A percentile compares a stretch with the other conserved stretches of the same genome.
Conservation (phyloP, 2,888 invertebrate species). For the Oscheius myriophilus region DNA sequence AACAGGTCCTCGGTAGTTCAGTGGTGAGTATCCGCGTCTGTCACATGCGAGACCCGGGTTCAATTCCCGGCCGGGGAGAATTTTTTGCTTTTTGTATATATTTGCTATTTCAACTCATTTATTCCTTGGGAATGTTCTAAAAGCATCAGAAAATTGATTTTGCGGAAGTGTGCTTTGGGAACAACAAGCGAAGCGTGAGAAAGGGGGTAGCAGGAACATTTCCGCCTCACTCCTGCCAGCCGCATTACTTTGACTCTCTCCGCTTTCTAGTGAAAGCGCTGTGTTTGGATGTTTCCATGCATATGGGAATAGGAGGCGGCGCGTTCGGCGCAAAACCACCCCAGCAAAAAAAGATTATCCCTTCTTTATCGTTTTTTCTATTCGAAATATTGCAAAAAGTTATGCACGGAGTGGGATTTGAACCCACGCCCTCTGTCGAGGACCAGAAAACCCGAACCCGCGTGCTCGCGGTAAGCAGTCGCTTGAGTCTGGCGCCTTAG, state of each 20-base stretch:
- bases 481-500: conserved; percentile 73
- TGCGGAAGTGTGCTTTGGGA: no score
- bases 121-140: no score
- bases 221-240: no score
- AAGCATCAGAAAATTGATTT: no score
- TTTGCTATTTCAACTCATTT: no score
- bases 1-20: conserved; percentile 63
- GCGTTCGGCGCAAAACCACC: no score
- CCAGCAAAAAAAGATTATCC: no score
- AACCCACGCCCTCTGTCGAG: conserved; percentile 63
- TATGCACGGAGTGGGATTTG: conserved; percentile 60
- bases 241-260: neutral
- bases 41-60: conserved; percentile 69
- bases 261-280: neutral
- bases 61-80: conserved; percentile 68
- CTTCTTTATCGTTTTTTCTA: no score
- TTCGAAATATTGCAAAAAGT: neutral
- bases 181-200: no score
- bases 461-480: conserved; percentile 14
- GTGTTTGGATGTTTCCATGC: no score
- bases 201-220: no score
- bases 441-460: conserved; percentile 51
- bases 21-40: conserved; percentile 69
- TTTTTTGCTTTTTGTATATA: conserved; percentile 4
- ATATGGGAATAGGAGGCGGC: no score